Evolutionary conservation across 2,113 vertebrate genomes (phyloP).

Genomic region (Pao palembangensis): DNA sequence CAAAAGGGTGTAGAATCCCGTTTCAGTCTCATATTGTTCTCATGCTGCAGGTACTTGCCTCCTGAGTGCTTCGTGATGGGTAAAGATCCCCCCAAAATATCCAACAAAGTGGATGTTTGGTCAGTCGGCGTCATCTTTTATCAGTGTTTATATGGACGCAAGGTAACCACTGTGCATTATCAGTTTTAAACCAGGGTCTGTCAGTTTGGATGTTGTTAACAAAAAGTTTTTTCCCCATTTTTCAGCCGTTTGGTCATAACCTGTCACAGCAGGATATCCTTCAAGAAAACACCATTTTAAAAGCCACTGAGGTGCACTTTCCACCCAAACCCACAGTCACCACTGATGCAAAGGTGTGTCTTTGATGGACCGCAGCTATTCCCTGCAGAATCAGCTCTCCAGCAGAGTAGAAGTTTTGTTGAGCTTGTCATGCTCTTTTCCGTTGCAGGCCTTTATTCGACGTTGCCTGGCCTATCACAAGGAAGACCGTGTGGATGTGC

Average conservation of each 20-base stretch:
- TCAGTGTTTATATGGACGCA: conserved; percentile 98
- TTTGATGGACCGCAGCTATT: neutral
- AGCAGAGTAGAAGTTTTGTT: neutral
- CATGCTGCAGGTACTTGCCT: conserved; percentile 84
- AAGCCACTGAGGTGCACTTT: conserved; percentile 98
- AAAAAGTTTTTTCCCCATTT: conserved; percentile 4
- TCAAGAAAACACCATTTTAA: conserved; percentile 98
- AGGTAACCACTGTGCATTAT: conserved; percentile 73
- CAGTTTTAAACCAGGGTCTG: neutral
- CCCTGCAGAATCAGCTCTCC: neutral
- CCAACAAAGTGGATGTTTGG: conserved; percentile 99
- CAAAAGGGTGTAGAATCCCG: neutral
- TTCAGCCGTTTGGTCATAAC: conserved; percentile 97
- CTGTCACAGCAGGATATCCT: conserved; percentile 99
- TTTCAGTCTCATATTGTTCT: neutral
- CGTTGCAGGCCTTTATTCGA: conserved; percentile 92
- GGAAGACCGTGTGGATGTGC: conserved; percentile 97
- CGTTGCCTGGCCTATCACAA: conserved; percentile 96
- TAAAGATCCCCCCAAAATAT: conserved; percentile 99
- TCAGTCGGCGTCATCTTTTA: conserved; percentile 99
- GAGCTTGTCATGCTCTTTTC: neutral
- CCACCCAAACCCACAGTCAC: conserved; percentile 97
- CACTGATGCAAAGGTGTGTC: conserved; percentile 90
- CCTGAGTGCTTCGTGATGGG: conserved; percentile 99
- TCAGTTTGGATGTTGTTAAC: neutral